Conservation (phyloP, 2,888 invertebrate species). For the Disparrhopalites patrizii region DNA sequence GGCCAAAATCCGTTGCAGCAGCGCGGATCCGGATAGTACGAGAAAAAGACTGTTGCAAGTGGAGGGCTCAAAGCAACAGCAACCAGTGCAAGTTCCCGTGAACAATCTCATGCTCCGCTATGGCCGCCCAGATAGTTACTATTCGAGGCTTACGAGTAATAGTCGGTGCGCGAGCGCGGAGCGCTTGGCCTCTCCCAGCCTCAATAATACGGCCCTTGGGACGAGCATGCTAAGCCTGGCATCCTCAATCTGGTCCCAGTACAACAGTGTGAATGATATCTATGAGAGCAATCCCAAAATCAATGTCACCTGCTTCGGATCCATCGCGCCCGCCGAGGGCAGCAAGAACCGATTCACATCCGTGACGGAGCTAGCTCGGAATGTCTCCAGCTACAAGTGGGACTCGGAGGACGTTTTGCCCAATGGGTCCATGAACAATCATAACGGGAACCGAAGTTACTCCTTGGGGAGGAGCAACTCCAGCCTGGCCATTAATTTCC, state of each 20-base stretch:
- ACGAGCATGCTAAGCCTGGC: constrained; percentile 7
- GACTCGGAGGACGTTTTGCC: constrained; percentile 13
- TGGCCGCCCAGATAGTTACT: not conserved
- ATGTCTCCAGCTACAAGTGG: constrained; percentile 47
- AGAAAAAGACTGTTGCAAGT: constrained; percentile 1
- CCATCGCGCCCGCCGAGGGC: not conserved
- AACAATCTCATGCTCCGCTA: constrained; percentile 13
- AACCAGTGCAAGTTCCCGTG: not conserved
- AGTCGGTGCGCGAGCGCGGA: constrained; percentile 43
- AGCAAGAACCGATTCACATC: constrained; percentile 22
- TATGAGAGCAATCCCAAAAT: constrained; percentile 10
- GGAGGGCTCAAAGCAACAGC: not conserved
- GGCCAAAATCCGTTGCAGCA: constrained; percentile 39
- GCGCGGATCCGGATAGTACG: constrained; percentile 43
- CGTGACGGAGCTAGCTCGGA: constrained; percentile 46
- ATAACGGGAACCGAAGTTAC: not conserved
- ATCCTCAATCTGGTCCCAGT: constrained; percentile 10
- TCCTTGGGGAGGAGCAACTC: constrained; percentile 4
- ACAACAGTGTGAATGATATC: constrained; percentile 5
- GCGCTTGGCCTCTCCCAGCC: constrained; percentile 17
- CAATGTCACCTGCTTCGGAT: not conserved
- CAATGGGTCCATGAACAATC: not conserved
- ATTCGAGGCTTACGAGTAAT: not conserved
- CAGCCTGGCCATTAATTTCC: constrained; percentile 1
- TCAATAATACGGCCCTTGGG: not conserved